Evolutionary conservation across 2,797 vertebrate genomes (phyloP).

Genomic region (Vespertilio murinus): DNA sequence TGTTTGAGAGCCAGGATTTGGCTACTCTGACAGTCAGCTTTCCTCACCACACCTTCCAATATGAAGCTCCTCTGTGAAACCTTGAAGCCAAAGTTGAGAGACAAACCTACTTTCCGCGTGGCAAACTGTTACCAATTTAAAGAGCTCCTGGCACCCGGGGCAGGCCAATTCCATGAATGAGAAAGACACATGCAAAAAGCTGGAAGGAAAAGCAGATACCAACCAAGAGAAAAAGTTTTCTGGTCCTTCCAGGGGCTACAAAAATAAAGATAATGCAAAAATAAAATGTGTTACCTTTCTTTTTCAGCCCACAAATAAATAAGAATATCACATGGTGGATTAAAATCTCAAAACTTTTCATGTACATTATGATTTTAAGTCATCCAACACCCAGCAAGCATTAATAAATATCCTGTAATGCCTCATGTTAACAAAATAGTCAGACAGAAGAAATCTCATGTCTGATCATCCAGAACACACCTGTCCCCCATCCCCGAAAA

Average conservation of each 20-base stretch:
- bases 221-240: neutral
- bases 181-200: neutral
- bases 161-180: neutral
- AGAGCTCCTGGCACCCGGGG: slow-evolving; percentile 44
- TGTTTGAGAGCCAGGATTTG: neutral
- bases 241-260: neutral
- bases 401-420: neutral
- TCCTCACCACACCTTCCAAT: neutral
- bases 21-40: slow-evolving; percentile 8
- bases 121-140: slow-evolving; percentile 49
- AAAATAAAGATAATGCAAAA: neutral
- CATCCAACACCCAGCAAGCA: neutral
- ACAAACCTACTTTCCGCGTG: slow-evolving; percentile 12
- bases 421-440: neutral
- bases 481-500: neutral
- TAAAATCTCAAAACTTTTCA: neutral
- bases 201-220: neutral
- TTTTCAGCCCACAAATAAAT: neutral
- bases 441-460: neutral
- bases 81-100: slow-evolving; percentile 49
- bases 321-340: neutral
- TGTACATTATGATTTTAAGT: neutral
- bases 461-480: neutral
- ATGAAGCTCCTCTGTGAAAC: neutral
- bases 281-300: neutral